Evolutionary conservation across 1,140 invertebrate genomes (phyloP).

Genomic region (Procambarus virginalis): DNA sequence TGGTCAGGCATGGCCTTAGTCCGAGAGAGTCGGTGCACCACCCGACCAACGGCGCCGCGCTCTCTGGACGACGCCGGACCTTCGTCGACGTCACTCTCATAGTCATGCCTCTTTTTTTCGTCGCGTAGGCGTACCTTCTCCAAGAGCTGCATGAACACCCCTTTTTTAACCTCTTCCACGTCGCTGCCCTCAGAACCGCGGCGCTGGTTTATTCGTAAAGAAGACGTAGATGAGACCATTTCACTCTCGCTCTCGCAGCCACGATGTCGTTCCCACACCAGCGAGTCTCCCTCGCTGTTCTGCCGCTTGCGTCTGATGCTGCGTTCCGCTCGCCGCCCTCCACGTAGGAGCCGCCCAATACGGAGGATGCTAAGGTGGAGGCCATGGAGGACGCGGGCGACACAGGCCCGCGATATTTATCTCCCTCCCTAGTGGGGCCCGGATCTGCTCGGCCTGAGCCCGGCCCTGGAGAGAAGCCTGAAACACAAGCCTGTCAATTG

Average conservation of each 20-base stretch:
- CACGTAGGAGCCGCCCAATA: conserved; percentile 57
- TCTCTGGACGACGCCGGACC: conserved; percentile 63
- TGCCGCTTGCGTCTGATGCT: conserved; percentile 54
- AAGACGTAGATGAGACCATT: conserved; percentile 52
- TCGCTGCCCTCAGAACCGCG: conserved; percentile 63
- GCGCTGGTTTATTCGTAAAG: conserved; percentile 46
- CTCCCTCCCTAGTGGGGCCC: conserved; percentile 59
- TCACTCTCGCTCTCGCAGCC: conserved; percentile 64
- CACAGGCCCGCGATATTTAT: conserved; percentile 37
- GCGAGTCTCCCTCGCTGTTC: conserved; percentile 65
- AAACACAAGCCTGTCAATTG: conserved; percentile 70
- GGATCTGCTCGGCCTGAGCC: conserved; percentile 66
- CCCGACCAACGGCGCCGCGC: conserved; percentile 43
- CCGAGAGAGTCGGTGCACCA: conserved; percentile 39
- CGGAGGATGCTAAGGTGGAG: conserved; percentile 59
- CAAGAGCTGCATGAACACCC: conserved; percentile 62
- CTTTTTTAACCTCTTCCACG: conserved; percentile 54
- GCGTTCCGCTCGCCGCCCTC: conserved; percentile 45
- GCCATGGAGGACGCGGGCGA: conserved; percentile 62
- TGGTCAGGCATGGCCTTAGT: conserved; percentile 40
- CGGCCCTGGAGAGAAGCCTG: conserved; percentile 70
- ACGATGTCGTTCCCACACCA: conserved; percentile 62
- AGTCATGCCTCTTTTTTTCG: conserved; percentile 63
- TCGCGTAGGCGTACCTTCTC: conserved; percentile 57
- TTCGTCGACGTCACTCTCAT: conserved; percentile 65